Evolutionary conservation across 1,140 invertebrate genomes (phyloP), one percentile per base, ranked within the genome.

Genomic region (Neodiprion virginianus): DNA sequence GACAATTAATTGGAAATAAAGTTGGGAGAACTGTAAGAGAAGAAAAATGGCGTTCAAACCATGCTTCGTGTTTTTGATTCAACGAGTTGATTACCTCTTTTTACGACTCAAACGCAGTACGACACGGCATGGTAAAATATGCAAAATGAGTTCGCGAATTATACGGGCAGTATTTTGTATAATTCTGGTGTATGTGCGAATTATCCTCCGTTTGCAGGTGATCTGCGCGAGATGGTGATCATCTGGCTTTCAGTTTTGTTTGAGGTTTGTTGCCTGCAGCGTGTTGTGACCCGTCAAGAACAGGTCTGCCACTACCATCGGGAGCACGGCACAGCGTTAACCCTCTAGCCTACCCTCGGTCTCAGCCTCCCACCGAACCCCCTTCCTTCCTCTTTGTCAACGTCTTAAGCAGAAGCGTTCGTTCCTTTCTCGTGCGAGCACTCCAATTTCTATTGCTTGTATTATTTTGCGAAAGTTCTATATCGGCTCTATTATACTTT

Each of bases 201-300:
- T 3, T 40, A 40, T 40, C 28, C 28, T 40, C 28, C 28, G 28
- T 40, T 40, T 5, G 28, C 28, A 40, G 28, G 28, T 40, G 28
- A 40, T 5, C 28, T 40, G 28, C 28, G 28, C 28, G 28, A 40
- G 28, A 40, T 40, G 28, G 28, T 40, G 28, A 40, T 40, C 28
- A 61, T 61, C 53, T 61, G 53, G 53, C 53, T 61, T 61, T 61
- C 53, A 17, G 53, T 61, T 61, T 61, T 61, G 53, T 61, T 61
- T 61, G 53, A 61, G 53, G 53, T 61, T 61, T 61, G 53, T 61
- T 61, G 53, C 53, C 53, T 61, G 53, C 53, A 12, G 53, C 11
- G 53, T 61, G 53, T 61, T 61, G 53, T 61, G 53, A 61, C 53
- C 53, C 53, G 53, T 61, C 53, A 61, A 61, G 53, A 61, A 61